A percentile compares a stretch with the other conserved stretches of the same genome.
Conservation (phyloP, 2,113 vertebrate species). For the Sus scrofa region T2T-Sscrofa CM000818.6:92217501-92218000, state of each 20-base stretch:
- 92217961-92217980: neutral
- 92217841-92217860: neutral
- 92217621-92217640: neutral
- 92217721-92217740: neutral
- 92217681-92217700: neutral
- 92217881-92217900: neutral
- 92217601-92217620: too few relatives aligned
- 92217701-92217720: neutral
- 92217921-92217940: neutral
- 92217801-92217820: fast-evolving
- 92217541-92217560: neutral
- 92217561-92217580: fast-evolving
- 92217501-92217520: neutral
- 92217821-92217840: fast-evolving
- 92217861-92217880: neutral
- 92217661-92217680: neutral
- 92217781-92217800: neutral
- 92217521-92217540: neutral
- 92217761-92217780: neutral
- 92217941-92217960: conserved; percentile 46
- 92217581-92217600: neutral
- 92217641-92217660: neutral
- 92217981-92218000: conserved; percentile 62
- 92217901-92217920: neutral
- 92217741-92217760: fast-evolving